Conservation (phyloP, 2,797 vertebrate species). For the Sebastes jordani region DNA sequence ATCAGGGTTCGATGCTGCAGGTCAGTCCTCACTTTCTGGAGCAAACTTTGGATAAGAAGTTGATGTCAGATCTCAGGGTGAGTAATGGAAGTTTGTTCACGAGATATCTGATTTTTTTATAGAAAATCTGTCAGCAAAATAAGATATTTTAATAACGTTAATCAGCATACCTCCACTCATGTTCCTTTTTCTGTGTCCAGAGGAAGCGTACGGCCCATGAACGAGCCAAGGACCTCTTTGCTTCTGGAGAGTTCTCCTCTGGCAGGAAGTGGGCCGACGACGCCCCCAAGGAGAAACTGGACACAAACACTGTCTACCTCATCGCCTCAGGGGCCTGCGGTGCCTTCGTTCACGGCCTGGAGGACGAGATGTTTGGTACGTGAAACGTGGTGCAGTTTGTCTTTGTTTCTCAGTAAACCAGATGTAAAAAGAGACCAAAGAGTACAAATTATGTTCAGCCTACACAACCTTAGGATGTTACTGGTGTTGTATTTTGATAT, state of each 20-base stretch:
- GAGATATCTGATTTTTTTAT: neutral
- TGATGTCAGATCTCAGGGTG: constrained; percentile 98
- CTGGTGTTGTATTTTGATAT: neutral
- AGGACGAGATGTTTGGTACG: constrained; percentile 98
- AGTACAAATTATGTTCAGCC: neutral
- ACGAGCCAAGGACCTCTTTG: constrained; percentile 94
- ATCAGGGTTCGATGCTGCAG: constrained; percentile 95
- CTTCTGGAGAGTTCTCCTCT: constrained; percentile 96
- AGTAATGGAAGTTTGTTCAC: neutral
- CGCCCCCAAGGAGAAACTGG: constrained; percentile 93
- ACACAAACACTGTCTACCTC: constrained; percentile 93
- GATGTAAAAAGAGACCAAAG: neutral
- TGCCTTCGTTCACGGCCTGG: constrained; percentile 97
- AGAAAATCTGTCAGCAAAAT: neutral
- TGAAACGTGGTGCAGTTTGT: neutral
- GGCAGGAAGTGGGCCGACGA: constrained; percentile 98
- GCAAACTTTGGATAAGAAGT: constrained; percentile 98
- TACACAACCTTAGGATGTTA: neutral
- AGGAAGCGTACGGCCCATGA: constrained; percentile 96
- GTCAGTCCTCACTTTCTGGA: constrained; percentile 98
- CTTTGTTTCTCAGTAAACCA: neutral
- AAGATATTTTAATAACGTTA: rapidly evolving
- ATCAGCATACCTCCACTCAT: neutral
- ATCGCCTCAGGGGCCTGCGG: constrained; percentile 98
- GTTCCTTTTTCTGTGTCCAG: constrained; percentile 71